A percentile compares a stretch with the other conserved stretches of the same genome.
Conservation (phyloP, 2,113 vertebrate genomes). For the Falcunculus frontatus region DNA sequence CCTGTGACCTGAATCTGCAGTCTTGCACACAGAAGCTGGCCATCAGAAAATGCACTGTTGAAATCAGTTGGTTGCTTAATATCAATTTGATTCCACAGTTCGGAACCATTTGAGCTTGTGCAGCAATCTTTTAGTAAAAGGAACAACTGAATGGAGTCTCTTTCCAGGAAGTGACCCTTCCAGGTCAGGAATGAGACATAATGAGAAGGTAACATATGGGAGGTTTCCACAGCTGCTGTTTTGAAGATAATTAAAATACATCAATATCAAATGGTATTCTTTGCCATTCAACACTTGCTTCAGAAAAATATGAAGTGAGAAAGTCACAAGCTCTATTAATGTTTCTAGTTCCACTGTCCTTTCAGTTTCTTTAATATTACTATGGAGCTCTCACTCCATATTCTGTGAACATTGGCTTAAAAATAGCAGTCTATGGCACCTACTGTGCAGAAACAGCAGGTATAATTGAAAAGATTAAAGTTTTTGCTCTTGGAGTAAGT, state of each 20-base stretch:
- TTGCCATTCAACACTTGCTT: background rate
- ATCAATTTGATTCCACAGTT: background rate
- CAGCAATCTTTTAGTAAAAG: background rate
- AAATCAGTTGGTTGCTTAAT: background rate
- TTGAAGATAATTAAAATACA: background rate
- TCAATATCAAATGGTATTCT: background rate
- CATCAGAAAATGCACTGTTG: background rate
- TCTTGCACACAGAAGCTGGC: background rate
- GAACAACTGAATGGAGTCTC: background rate
- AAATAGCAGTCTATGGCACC: background rate
- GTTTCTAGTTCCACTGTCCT: background rate
- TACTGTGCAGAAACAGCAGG: background rate
- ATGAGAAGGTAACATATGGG: background rate
- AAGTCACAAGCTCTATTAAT: background rate
- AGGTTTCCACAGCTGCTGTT: background rate
- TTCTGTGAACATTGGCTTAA: background rate
- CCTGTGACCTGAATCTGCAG: background rate
- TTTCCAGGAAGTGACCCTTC: background rate
- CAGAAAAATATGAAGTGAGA: constrained; percentile 4
- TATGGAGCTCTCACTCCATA: background rate
- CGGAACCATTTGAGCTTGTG: background rate
- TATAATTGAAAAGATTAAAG: background rate
- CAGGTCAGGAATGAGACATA: background rate
- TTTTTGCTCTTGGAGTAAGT: background rate
- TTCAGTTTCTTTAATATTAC: background rate